Evolutionary conservation across 2,113 vertebrate species (phyloP).

Genomic region (Lathamus discolor): DNA sequence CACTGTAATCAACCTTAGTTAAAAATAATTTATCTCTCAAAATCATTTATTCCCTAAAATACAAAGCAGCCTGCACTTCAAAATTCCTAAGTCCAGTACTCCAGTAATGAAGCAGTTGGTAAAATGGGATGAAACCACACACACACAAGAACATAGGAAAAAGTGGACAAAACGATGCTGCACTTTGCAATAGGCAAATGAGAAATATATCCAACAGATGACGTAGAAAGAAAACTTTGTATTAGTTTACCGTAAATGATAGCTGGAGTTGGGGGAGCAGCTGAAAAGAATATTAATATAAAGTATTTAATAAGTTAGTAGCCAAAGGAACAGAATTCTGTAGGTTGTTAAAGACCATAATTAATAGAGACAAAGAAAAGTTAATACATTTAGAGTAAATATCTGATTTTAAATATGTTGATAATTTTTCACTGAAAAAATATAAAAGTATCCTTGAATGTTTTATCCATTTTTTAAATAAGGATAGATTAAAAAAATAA

Average conservation of each 20-base stretch:
- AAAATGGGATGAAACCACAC: constrained; percentile 34
- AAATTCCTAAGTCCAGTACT: neutral
- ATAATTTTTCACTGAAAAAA: neutral
- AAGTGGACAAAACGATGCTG: neutral
- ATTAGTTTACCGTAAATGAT: constrained; percentile 92
- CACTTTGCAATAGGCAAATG: constrained; percentile 26
- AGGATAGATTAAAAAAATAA: neutral
- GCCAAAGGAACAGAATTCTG: constrained; percentile 53
- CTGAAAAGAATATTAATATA: constrained; percentile 88
- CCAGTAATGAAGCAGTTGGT: constrained; percentile 21
- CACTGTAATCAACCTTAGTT: neutral
- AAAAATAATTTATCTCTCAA: neutral
- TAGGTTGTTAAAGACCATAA: constrained; percentile 49
- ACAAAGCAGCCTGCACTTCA: neutral
- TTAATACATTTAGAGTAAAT: neutral
- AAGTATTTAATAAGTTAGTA: constrained; percentile 83
- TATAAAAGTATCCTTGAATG: neutral
- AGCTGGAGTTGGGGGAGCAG: constrained; percentile 89
- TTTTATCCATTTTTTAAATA: neutral
- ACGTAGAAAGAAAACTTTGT: constrained; percentile 62
- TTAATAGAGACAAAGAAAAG: constrained; percentile 26
- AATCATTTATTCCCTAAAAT: neutral
- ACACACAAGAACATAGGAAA: neutral
- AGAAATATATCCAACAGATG: constrained; percentile 55
- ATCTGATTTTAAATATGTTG: neutral